These are phyloP conservation scores for Herpailurus yagouaroundi DNA, from an alignment of 2,113 vertebrate species.

Conservation along the genomic window DNA sequence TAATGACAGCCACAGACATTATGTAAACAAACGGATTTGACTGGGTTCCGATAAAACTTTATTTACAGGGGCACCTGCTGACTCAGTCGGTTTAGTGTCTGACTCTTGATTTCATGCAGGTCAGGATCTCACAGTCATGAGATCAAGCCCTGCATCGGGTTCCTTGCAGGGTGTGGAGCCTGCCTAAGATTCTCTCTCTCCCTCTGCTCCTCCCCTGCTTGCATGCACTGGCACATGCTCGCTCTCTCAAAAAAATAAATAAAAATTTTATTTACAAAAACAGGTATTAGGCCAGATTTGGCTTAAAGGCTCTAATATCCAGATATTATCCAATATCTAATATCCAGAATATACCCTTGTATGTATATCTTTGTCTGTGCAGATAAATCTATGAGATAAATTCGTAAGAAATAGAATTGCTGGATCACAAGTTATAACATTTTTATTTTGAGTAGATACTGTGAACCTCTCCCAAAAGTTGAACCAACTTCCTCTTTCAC, in stretches of 20 bases:
- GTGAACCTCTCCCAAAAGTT: not conserved
- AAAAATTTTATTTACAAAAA: not conserved
- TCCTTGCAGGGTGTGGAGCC: no score
- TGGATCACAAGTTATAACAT: not conserved
- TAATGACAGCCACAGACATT: not conserved
- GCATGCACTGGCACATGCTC: no score
- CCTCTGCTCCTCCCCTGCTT: no score
- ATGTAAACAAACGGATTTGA: not conserved
- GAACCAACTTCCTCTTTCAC: not conserved
- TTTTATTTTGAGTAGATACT: not conserved
- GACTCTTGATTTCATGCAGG: no score
- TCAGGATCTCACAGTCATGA: no score
- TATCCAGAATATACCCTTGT: not conserved
- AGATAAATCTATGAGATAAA: not conserved
- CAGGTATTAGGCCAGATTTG: not conserved
- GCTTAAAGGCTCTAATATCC: not conserved
- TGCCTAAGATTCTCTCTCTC: no score
- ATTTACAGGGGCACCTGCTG: not conserved
- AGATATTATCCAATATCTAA: not conserved
- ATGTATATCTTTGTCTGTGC: not conserved
- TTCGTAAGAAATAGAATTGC: not conserved
- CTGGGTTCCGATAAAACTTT: not conserved
- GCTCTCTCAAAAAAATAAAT: no score
- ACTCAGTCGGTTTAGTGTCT: no score
- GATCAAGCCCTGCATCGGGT: no score